These are phyloP conservation scores for Centruroides vittatus DNA, from an alignment of 1,140 invertebrate genomes.

Conservation along the genomic window DNA sequence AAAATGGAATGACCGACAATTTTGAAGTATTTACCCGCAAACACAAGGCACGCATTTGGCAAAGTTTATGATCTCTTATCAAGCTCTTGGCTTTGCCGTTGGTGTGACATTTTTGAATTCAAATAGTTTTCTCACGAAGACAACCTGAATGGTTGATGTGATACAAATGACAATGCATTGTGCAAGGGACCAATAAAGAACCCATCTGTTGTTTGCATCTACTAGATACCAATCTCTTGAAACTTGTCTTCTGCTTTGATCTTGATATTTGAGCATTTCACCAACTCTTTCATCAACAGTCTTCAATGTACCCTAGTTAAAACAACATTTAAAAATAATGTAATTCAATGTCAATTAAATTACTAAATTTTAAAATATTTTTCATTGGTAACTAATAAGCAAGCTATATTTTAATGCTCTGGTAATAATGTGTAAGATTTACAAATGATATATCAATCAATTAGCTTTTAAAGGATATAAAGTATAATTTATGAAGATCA, in stretches of 20 bases:
- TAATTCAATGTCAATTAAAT: too few species aligned
- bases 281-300: constrained; percentile 70
- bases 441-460: too few species aligned
- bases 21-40: too few species aligned
- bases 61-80: background rate
- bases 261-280: constrained; percentile 66
- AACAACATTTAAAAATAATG: background rate
- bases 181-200: constrained; percentile 68
- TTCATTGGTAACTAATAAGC: too few species aligned
- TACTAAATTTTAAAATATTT: too few species aligned
- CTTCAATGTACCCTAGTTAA: constrained; percentile 45
- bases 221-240: constrained; percentile 66
- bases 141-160: constrained; percentile 64
- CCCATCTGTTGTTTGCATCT: constrained; percentile 65
- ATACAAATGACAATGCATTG: constrained; percentile 68
- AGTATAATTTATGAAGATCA: too few species aligned
- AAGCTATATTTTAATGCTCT: too few species aligned
- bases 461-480: too few species aligned
- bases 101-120: constrained; percentile 45
- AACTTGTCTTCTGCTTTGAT: constrained; percentile 57
- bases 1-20: too few species aligned
- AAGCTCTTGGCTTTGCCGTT: constrained; percentile 31
- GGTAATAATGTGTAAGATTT: too few species aligned
- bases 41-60: too few species aligned
- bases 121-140: constrained; percentile 76